Base-by-base conservation (phyloP, 1,140 invertebrate species). In the Cydia pomonella region DNA sequence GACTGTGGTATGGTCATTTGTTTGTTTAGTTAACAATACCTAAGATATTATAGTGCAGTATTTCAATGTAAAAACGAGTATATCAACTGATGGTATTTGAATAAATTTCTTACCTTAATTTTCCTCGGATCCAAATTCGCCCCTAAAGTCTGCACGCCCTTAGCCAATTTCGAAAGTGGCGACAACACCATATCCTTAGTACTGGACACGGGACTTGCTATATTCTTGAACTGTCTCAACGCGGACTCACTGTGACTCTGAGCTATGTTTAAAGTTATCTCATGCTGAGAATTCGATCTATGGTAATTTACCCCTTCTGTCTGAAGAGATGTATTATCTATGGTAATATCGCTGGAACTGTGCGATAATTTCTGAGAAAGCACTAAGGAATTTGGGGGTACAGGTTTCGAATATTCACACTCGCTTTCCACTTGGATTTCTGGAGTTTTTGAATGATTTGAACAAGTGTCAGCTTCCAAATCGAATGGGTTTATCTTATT, bases 101-200 rank as follows among this genome's bases (percentile, higher is more conserved):
- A 38, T 38, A 1, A 47, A 13, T 38, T 38, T 53, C 59, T 85
- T 76, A 94, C 94, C 91, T 94, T 95, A 47, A 97, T 93, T 87
- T 96, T 97, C 71, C 97, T 94, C 0, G 96, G 97, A 92, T 97
- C 97, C 75, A 97, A 94, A 93, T 97, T 98, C 1, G 96, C 95
- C 0, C 97, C 96, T 73, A 98, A 93, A 79, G 94, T 96, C 87
- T 97, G 97, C 76, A 98, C 95, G 0, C 97, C 97, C 89, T 97
- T 97, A 1, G 97, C 97, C 21, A 98, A 92, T 84, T 97, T 97
- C 0, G 96, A 96, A 10, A 97, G 94, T 0, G 97, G 96, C 1
- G 95, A 96, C 25, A 96, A 84, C n/a, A 96, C 95, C 82, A 95
- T 87, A 81, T 96, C 95, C 81, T 95, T 96, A 2, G 95, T 95